These are phyloP conservation scores for Drosophila persimilis DNA, from an alignment of 1,140 invertebrate species.

Conservation along the genomic window DNA sequence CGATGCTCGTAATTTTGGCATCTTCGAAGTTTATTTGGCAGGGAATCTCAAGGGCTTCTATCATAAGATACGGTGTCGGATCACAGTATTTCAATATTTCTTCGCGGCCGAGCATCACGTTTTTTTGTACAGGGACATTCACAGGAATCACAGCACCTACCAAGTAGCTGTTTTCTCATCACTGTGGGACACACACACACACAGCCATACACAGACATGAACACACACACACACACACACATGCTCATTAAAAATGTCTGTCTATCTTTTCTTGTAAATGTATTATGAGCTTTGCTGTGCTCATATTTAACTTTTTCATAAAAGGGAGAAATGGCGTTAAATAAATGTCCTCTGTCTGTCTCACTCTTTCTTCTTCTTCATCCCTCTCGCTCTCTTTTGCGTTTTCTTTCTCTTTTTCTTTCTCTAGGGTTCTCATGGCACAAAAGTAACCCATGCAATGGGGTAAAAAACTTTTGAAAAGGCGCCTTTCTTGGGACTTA, in stretches of 20 bases:
- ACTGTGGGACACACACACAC: conserved; percentile 15
- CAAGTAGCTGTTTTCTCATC: conserved; percentile 9
- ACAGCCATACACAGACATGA: background rate
- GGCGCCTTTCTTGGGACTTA: conserved; percentile 42
- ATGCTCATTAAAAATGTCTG: conserved; percentile 74
- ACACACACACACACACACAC: conserved; percentile 39
- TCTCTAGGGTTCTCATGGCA: background rate
- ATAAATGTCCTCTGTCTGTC: conserved; percentile 54
- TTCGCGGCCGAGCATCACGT: too few species aligned
- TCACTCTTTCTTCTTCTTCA: background rate
- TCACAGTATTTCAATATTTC: too few species aligned
- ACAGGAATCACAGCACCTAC: too few species aligned
- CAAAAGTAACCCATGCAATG: background rate
- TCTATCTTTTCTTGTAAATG: conserved; percentile 67
- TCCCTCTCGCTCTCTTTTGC: too few species aligned
- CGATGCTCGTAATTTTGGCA: too few species aligned
- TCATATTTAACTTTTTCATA: conserved; percentile 77
- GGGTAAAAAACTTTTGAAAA: background rate
- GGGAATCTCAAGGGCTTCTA: background rate
- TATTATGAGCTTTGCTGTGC: conserved; percentile 70
- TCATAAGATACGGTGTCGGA: too few species aligned
- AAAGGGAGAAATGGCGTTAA: conserved; percentile 68
- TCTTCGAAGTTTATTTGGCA: too few species aligned
- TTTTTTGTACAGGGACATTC: too few species aligned
- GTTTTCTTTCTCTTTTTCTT: too few species aligned